These are phyloP conservation scores for Drosophila setifemur DNA, from an alignment of 1,140 invertebrate species.

Conservation along the genomic window DNA sequence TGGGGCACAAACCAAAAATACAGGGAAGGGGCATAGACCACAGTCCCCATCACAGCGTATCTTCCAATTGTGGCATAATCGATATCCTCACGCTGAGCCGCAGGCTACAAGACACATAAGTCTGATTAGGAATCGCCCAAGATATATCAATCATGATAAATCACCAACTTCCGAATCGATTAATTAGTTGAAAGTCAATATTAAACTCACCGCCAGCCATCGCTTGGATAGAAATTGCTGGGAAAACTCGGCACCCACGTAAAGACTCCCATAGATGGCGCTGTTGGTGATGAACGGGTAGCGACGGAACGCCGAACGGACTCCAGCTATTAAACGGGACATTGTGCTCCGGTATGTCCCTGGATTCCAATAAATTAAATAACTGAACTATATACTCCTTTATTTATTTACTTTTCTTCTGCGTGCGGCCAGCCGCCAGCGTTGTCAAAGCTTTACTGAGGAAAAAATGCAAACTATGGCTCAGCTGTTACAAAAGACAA, in stretches of 20 bases:
- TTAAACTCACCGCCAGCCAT: constrained; percentile 53
- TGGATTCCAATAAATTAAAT: background rate
- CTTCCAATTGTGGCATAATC: constrained; percentile 84
- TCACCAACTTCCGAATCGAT: background rate
- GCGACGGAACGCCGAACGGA: constrained; percentile 79
- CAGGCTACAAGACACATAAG: constrained; percentile 46
- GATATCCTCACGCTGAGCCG: constrained; percentile 78
- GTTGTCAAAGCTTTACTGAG: constrained; percentile 35
- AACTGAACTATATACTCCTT: background rate
- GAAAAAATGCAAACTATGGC: constrained; percentile 23
- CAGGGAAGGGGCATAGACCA: constrained; percentile 85
- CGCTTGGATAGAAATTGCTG: constrained; percentile 88
- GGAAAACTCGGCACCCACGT: constrained; percentile 89
- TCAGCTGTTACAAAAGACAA: constrained; percentile 49
- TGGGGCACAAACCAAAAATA: constrained; percentile 84
- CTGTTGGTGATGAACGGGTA: constrained; percentile 88
- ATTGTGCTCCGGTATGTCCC: constrained; percentile 12
- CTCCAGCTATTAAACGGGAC: constrained; percentile 49
- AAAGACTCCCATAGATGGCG: constrained; percentile 89
- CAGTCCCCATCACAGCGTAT: constrained; percentile 86
- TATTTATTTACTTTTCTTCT: background rate
- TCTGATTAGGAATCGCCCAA: constrained; percentile 35
- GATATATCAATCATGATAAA: background rate
- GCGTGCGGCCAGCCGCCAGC: constrained; percentile 24
- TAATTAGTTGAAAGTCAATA: background rate